These are phyloP conservation scores for Brenthis ino DNA, from an alignment of 2,888 invertebrate species.

Conservation along the genomic window DNA sequence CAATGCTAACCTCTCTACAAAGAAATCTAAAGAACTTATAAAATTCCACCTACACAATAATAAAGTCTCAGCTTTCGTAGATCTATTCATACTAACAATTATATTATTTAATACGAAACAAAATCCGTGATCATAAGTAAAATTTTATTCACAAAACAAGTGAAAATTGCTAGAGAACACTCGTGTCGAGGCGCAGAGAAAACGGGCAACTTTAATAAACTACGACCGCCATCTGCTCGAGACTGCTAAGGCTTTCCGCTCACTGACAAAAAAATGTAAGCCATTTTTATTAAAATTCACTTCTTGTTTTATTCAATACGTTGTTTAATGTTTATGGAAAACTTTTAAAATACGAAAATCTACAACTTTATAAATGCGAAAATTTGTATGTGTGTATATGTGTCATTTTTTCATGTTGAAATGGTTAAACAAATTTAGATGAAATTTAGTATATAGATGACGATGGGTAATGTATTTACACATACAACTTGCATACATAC, in stretches of 20 bases:
- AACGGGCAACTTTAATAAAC: constrained; percentile 36
- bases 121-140: constrained; percentile 3
- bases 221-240: constrained; percentile 25
- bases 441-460: too few relatives aligned
- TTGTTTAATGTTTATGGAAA: too few relatives aligned
- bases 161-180: constrained; percentile 32
- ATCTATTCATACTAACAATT: too few relatives aligned
- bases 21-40: too few relatives aligned
- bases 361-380: too few relatives aligned
- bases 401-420: too few relatives aligned
- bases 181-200: constrained; percentile 27
- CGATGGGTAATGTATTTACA: too few relatives aligned
- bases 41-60: not conserved
- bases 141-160: constrained; percentile 16
- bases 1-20: too few relatives aligned
- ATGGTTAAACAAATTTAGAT: too few relatives aligned
- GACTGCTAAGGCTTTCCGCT: constrained; percentile 20
- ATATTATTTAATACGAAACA: not conserved
- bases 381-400: too few relatives aligned
- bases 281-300: not conserved
- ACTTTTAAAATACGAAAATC: too few relatives aligned
- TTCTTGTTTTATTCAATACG: not conserved
- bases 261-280: not conserved
- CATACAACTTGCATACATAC: too few relatives aligned
- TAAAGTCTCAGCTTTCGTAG: not conserved